These are phyloP conservation scores for Capromys pilorides DNA, from an alignment of 2,797 vertebrate genomes.

Conservation along the genomic window DNA sequence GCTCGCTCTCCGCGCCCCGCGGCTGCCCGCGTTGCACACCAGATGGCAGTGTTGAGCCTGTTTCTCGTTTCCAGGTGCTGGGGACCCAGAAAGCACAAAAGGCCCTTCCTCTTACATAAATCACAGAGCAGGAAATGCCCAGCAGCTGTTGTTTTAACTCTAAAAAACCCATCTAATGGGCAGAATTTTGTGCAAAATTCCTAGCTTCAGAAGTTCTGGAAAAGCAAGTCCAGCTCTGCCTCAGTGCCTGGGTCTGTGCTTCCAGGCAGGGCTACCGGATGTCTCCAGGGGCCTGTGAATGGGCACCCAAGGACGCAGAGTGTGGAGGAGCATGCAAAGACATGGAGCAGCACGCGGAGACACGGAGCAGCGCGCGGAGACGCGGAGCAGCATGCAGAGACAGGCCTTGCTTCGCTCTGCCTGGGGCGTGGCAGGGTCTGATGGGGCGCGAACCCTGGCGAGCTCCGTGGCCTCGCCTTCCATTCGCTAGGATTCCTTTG, in stretches of 20 bases:
- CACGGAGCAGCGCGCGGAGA: no score
- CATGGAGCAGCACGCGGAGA: no score
- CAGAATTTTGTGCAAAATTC: constrained; percentile 64
- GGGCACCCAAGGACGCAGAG: neutral
- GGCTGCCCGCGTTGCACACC: constrained; percentile 69
- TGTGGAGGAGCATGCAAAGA: no score
- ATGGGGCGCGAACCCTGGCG: neutral
- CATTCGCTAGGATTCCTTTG: neutral
- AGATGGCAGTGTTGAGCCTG: constrained; percentile 84
- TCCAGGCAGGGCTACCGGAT: neutral
- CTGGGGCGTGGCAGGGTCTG: no score
- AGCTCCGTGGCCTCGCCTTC: neutral
- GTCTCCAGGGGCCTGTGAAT: neutral
- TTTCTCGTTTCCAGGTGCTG: constrained; percentile 34
- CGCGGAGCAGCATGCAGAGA: no score
- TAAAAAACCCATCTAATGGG: constrained; percentile 45
- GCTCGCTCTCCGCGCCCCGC: fast-evolving
- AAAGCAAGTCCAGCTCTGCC: constrained; percentile 40
- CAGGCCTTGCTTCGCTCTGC: no score
- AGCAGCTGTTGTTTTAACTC: constrained; percentile 61
- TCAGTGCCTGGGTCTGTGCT: neutral
- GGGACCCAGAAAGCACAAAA: no score
- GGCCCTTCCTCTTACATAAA: neutral
- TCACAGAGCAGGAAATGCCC: constrained; percentile 1
- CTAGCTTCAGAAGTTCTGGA: constrained; percentile 51